phyloP scores from a whole-genome alignment of 1,140 invertebrate genomes.

The Drosophila eugracilis region DNA sequence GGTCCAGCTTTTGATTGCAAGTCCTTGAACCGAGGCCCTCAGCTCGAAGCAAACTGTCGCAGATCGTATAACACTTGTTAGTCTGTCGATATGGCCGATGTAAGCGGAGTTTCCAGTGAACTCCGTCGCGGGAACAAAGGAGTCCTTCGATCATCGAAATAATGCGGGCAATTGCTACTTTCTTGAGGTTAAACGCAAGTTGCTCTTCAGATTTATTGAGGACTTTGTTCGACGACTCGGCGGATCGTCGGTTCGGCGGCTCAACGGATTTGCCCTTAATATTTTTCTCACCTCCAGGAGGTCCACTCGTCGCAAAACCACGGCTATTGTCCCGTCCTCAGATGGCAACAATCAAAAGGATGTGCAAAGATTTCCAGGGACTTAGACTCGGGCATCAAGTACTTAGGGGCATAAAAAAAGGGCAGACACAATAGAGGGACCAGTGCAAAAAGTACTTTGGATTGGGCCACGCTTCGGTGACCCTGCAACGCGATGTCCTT shows the following conservation, averaged over 20 bases:
- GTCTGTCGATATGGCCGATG: constrained; percentile 54
- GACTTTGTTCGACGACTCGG: constrained; percentile 43
- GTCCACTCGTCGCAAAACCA: constrained; percentile 67
- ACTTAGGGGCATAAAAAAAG: constrained; percentile 44
- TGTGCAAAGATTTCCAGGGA: constrained; percentile 58
- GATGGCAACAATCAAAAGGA: constrained; percentile 75
- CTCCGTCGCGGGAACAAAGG: constrained; percentile 21
- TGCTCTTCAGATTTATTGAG: constrained; percentile 57
- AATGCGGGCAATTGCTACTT: constrained; percentile 83
- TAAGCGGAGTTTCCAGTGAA: constrained; percentile 51
- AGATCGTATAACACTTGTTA: constrained; percentile 80
- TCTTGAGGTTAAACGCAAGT: constrained; percentile 84
- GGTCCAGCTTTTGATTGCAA: constrained; percentile 76
- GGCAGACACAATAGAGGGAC: constrained; percentile 31
- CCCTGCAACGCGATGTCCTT: constrained; percentile 46
- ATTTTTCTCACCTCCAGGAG: constrained; percentile 83
- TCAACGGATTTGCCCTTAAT: constrained; percentile 65
- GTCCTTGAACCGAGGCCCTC: constrained; percentile 36
- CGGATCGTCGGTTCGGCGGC: neutral
- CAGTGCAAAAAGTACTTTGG: constrained; percentile 43
- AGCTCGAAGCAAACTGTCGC: constrained; percentile 43
- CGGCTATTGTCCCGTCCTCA: constrained; percentile 53
- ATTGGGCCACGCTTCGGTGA: constrained; percentile 63
- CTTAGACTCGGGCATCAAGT: constrained; percentile 78
- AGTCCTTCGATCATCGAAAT: constrained; percentile 24